These are phyloP conservation scores for Torymus tubicola DNA, from an alignment of 2,888 invertebrate genomes.

Conservation along the genomic window DNA sequence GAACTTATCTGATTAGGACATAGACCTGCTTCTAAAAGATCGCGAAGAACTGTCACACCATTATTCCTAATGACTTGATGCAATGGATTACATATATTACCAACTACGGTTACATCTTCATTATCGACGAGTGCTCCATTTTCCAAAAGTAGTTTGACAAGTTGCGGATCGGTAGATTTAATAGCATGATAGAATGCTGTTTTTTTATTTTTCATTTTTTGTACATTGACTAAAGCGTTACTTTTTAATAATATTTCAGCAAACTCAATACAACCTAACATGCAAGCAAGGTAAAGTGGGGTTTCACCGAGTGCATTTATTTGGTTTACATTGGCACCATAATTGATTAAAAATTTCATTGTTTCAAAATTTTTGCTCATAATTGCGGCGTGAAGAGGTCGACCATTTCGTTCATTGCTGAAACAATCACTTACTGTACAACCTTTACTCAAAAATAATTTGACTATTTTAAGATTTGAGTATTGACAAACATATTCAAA, in stretches of 20 bases:
- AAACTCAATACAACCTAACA: neutral
- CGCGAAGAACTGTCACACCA: no score
- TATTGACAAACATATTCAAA: constrained; percentile 26
- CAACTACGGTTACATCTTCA: no score
- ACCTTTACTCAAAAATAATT: constrained; percentile 39
- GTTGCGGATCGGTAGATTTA: neutral
- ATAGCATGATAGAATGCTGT: neutral
- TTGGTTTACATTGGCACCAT: constrained; percentile 35
- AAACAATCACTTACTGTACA: no score
- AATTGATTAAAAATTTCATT: constrained; percentile 18
- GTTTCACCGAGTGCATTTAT: no score
- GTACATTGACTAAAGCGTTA: neutral
- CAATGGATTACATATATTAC: no score
- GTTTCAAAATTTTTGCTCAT: constrained; percentile 8
- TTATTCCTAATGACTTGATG: no score
- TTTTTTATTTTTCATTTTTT: neutral
- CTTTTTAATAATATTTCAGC: neutral
- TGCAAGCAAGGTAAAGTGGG: no score
- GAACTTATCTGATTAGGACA: no score
- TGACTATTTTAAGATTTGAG: constrained; percentile 18
- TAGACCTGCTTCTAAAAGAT: no score
- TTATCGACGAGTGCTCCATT: neutral
- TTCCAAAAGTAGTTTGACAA: constrained; percentile 36
- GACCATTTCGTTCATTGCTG: constrained; percentile 14
- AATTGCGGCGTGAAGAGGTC: constrained; percentile 34